phyloP scores from a whole-genome alignment of 2,888 invertebrate genomes.

The Cheilosia impressa region DNA sequence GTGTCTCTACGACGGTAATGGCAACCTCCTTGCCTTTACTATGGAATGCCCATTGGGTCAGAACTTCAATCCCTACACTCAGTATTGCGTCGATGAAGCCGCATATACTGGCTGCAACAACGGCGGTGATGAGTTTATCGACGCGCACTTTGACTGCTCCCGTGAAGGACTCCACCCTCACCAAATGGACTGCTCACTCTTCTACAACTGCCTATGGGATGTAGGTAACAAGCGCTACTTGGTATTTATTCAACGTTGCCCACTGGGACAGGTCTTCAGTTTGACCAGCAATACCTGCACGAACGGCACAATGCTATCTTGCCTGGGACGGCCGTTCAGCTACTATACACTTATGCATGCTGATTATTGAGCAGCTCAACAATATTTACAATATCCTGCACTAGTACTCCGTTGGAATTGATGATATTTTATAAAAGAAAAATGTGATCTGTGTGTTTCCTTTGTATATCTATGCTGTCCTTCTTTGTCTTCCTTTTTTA shows the following conservation, averaged over 20 bases:
- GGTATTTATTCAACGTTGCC: slow-evolving; percentile 49
- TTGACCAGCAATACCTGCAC: slow-evolving; percentile 44
- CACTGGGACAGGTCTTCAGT: slow-evolving; percentile 50
- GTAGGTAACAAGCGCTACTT: slow-evolving; percentile 40
- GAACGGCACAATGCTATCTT: slow-evolving; percentile 36
- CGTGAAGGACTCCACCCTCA: slow-evolving; percentile 60
- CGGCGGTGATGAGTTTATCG: not conserved
- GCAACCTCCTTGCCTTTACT: slow-evolving; percentile 13
- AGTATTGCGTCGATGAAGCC: slow-evolving; percentile 69
- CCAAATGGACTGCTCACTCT: slow-evolving; percentile 65
- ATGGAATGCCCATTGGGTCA: slow-evolving; percentile 76
- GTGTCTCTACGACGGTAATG: slow-evolving; percentile 68
- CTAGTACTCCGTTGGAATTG: slow-evolving; percentile 17
- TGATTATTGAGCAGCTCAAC: not conserved
- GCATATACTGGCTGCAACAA: slow-evolving; percentile 72
- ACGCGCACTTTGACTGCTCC: slow-evolving; percentile 48
- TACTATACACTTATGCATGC: slow-evolving; percentile 16
- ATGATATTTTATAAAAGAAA: slow-evolving; percentile 45
- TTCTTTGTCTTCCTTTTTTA: slow-evolving; percentile 2
- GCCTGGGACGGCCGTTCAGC: slow-evolving; percentile 48
- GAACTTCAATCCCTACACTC: slow-evolving; percentile 76
- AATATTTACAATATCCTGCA: not conserved
- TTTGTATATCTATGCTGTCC: not conserved
- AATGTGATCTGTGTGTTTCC: slow-evolving; percentile 41
- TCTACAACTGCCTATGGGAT: slow-evolving; percentile 62